phyloP scores from a whole-genome alignment of 2,113 vertebrate genomes.

The Eidolon helvum region DNA sequence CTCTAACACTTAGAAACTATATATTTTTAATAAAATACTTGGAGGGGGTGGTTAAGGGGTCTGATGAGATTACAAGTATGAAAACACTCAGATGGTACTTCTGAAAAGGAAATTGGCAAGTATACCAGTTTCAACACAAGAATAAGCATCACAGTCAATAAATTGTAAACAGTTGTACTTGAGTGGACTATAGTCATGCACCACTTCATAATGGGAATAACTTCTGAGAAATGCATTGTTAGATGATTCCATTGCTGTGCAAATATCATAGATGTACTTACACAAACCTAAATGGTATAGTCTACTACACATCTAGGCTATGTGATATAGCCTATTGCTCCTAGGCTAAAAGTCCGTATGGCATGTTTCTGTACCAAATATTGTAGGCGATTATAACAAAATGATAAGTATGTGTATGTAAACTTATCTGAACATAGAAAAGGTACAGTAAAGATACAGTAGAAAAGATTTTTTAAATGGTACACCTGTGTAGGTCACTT shows the following conservation, averaged over 20 bases:
- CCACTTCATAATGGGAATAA: neutral
- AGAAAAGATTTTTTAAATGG: neutral
- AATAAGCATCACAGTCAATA: neutral
- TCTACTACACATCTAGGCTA: neutral
- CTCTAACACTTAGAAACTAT: neutral
- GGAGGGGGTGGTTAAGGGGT: fast-evolving
- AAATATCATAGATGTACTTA: neutral
- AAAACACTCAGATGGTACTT: neutral
- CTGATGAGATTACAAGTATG: neutral
- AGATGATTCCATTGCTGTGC: neutral
- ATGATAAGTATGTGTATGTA: neutral
- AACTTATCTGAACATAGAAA: neutral
- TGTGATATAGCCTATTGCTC: neutral
- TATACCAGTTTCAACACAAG: neutral
- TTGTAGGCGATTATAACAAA: neutral
- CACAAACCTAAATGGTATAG: neutral
- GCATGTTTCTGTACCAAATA: neutral
- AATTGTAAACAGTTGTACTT: neutral
- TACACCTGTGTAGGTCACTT: neutral
- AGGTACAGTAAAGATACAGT: neutral
- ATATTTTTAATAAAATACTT: neutral
- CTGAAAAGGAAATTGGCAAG: neutral
- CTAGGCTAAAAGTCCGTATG: neutral
- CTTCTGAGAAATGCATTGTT: neutral
- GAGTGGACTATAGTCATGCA: neutral